Evolutionary conservation across 2,113 vertebrate genomes (phyloP).

Genomic region (Nettapus auritus): DNA sequence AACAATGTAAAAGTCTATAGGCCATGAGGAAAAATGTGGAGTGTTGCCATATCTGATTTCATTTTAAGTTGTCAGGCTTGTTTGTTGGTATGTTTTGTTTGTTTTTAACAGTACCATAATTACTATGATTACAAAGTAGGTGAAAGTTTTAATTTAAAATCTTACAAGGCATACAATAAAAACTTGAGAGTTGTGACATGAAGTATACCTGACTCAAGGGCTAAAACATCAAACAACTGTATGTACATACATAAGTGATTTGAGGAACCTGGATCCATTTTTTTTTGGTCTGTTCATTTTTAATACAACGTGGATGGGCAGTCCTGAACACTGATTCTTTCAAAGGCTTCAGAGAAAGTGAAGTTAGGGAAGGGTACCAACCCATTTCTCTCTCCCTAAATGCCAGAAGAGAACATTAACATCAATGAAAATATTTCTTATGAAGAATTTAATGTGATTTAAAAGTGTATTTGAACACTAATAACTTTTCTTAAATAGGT

Average conservation of each 20-base stretch:
- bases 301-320: neutral
- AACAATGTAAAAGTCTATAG: neutral
- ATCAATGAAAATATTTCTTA: neutral
- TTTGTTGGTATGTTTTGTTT: neutral
- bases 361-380: neutral
- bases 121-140: neutral
- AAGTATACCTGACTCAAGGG: neutral
- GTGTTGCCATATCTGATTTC: neutral
- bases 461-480: neutral
- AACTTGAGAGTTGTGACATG: neutral
- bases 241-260: neutral
- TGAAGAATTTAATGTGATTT: neutral
- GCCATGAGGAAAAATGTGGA: neutral
- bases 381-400: neutral
- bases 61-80: neutral
- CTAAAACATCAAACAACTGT: neutral
- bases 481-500: conserved; percentile 20
- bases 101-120: neutral
- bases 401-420: neutral
- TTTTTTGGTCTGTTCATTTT: neutral
- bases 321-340: neutral
- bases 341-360: neutral
- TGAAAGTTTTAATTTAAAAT: too few relatives aligned
- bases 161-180: too few relatives aligned
- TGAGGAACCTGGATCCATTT: neutral